phyloP scores from a whole-genome alignment of 92 coral and sea anemone species.

The Umimayanthus chanpuru region DNA sequence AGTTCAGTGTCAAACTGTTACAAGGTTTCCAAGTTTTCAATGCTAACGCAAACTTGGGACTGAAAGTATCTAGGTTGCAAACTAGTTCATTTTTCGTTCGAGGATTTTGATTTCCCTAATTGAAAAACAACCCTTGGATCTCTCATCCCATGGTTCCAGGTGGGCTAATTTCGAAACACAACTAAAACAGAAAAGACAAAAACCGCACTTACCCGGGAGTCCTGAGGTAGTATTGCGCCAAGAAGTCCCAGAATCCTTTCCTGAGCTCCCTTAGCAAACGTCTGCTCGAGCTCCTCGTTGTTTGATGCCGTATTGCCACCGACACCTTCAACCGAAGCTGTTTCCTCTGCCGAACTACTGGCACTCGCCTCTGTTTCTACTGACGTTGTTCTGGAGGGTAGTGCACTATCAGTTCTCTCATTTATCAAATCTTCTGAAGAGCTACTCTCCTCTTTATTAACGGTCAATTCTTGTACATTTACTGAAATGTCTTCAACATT shows the following conservation, averaged over 20 bases:
- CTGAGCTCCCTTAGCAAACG: conserved; percentile 77
- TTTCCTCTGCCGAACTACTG: neutral
- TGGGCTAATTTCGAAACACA: neutral
- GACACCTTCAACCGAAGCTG: neutral
- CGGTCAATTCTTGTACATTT: neutral
- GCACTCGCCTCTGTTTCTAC: conserved; percentile 15
- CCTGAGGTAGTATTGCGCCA: conserved; percentile 92
- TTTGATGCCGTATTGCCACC: conserved; percentile 11
- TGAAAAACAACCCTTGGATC: too few relatives aligned
- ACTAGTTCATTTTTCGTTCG: neutral
- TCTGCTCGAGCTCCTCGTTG: conserved; percentile 69
- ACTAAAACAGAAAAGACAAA: neutral
- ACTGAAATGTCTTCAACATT: neutral
- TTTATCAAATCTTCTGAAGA: neutral
- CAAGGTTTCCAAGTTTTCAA: too few relatives aligned
- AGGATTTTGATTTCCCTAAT: too few relatives aligned
- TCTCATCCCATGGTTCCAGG: neutral
- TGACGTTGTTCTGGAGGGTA: neutral
- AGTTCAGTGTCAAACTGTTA: neutral
- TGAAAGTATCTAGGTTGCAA: too few relatives aligned
- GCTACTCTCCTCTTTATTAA: neutral
- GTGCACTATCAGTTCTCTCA: neutral
- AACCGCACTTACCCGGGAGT: conserved; percentile 74
- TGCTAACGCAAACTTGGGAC: neutral
- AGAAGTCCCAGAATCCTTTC: conserved; percentile 89